Evolutionary conservation across 2,113 vertebrate species (phyloP).

Genomic region (Formicarius rufipectus): DNA sequence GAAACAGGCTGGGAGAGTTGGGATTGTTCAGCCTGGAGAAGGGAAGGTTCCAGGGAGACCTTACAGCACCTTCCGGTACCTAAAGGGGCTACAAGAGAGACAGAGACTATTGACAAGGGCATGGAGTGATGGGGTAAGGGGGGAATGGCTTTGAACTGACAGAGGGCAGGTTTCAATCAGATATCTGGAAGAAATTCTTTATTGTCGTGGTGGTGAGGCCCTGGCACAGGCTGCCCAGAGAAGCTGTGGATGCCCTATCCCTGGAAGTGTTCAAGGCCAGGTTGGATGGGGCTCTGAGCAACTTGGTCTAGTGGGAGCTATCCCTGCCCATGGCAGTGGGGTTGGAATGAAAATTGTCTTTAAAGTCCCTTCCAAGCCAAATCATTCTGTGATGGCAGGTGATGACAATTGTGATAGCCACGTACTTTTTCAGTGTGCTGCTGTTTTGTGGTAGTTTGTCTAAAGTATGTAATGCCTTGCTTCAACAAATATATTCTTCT

Average conservation of each 20-base stretch:
- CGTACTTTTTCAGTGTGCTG: rapidly evolving
- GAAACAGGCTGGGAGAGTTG: neutral
- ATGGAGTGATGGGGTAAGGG: neutral
- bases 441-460: neutral
- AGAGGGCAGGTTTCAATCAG: neutral
- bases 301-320: too few species aligned
- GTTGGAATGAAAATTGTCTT: neutral
- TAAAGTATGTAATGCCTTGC: neutral
- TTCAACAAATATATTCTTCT: neutral
- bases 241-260: neutral
- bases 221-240: neutral
- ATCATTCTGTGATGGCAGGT: neutral
- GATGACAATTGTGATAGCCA: neutral
- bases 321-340: neutral
- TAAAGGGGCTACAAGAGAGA: neutral
- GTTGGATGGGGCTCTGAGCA: neutral
- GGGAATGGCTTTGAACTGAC: neutral
- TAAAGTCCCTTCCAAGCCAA: neutral
- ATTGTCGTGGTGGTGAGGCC: too few species aligned
- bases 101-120: neutral
- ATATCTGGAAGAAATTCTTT: neutral
- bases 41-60: neutral
- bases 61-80: neutral
- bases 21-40: neutral
- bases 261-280: neutral